phyloP scores from a whole-genome alignment of 2,797 vertebrate genomes.

The Takifugu ocellatus region DNA sequence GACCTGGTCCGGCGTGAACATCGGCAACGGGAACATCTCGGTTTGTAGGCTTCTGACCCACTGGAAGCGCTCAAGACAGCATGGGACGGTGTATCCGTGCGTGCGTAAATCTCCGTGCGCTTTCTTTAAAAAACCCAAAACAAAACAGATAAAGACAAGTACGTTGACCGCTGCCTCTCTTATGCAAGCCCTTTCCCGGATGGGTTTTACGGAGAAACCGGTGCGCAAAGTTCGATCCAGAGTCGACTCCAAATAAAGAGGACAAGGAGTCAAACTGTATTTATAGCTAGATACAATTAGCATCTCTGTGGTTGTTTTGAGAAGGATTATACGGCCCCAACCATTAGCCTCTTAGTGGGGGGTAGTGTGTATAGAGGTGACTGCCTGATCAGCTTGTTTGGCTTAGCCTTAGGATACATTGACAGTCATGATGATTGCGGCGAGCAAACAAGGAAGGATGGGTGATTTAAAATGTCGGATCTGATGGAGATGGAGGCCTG shows the following conservation, averaged over 20 bases:
- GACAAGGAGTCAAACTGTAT: slow-evolving; percentile 69
- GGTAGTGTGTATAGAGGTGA: slow-evolving; percentile 71
- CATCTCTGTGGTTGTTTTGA: slow-evolving; percentile 80
- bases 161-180: slow-evolving; percentile 17
- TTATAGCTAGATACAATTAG: slow-evolving; percentile 80
- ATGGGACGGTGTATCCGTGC: slow-evolving; percentile 28
- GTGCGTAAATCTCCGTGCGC: slow-evolving; percentile 42
- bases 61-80: slow-evolving; percentile 5
- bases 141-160: background rate
- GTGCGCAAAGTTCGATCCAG: slow-evolving; percentile 8
- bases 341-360: slow-evolving; percentile 79
- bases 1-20: slow-evolving; percentile 82
- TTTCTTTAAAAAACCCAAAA: background rate
- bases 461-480: slow-evolving; percentile 54
- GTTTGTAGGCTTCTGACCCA: background rate
- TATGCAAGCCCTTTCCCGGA: slow-evolving; percentile 24
- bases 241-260: slow-evolving; percentile 50
- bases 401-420: slow-evolving; percentile 71
- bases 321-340: slow-evolving; percentile 73
- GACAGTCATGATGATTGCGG: slow-evolving; percentile 57
- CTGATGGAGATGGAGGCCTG: slow-evolving; percentile 27
- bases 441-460: slow-evolving; percentile 62
- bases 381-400: slow-evolving; percentile 79
- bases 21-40: slow-evolving; percentile 78
- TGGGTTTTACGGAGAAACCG: slow-evolving; percentile 26